A percentile compares a stretch with the other conserved stretches of the same genome.
These are phyloP conservation scores for Castor canadensis DNA, from an alignment of 2,113 vertebrate genomes.

Conservation along the genomic window DNA sequence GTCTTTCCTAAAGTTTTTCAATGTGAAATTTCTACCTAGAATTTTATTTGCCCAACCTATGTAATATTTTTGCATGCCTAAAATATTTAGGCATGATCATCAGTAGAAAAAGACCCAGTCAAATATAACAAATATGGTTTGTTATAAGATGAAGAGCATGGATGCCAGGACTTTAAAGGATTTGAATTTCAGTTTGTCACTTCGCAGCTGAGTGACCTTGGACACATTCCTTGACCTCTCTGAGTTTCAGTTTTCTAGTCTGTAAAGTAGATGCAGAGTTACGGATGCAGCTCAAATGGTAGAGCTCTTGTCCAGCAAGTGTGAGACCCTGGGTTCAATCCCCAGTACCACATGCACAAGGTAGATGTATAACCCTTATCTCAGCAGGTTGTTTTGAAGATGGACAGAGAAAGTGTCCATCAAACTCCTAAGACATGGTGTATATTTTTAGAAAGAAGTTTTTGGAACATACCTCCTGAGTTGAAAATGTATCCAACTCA, in stretches of 20 bases:
- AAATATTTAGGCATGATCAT: neutral
- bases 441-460: neutral
- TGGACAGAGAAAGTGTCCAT: neutral
- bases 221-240: neutral
- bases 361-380: neutral
- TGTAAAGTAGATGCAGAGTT: neutral
- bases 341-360: no score
- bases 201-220: neutral
- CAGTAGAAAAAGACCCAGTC: neutral
- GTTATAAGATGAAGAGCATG: neutral
- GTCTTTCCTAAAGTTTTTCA: neutral
- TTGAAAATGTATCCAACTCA: neutral
- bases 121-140: slow-evolving; percentile 14
- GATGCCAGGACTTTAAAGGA: neutral
- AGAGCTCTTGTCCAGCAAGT: no score
- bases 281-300: no score
- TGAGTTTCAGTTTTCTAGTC: neutral
- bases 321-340: no score
- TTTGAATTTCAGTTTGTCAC: slow-evolving; percentile 44
- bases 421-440: neutral
- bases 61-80: neutral
- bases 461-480: neutral
- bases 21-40: slow-evolving; percentile 2
- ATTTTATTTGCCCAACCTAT: neutral
- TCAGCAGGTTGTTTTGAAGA: slow-evolving; percentile 16